Base-by-base conservation (phyloP, 2,797 vertebrate species). In the Coccyzus lansbergi region DNA sequence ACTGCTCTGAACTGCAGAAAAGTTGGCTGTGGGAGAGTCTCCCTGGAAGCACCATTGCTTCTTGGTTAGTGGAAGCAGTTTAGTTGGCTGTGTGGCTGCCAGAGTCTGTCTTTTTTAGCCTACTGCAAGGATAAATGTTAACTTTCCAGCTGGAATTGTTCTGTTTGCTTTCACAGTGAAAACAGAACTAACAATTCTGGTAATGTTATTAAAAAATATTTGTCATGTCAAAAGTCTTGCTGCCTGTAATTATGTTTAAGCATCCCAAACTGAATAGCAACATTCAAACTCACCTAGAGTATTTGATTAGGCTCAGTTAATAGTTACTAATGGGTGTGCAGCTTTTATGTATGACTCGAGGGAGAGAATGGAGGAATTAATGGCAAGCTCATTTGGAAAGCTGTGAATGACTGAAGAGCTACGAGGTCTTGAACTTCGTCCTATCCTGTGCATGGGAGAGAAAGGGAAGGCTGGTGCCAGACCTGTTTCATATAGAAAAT, bases 161-260 rank as follows among this genome's bases (percentile, higher is more conserved):
- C 40, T 94, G 91, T 96, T 97, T 96, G 90, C 94, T 97, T 97
- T 97, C 85, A 69, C 90, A 86, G 59, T 31, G 67, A 89, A 94
- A 95, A 95, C 80, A 96, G 94, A 96, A 96, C 93, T 96, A 97
- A 94, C 93, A 80, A 90, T 94, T 33, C 77, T 92, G 91, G 94
- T 95, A 91, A 95, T 94, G 83, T 95, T 97, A 95, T 97, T 97
- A 91, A 96, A 95, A 97, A 97, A 96, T 93, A 95, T 96, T 93
- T 94, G 90, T 97, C 92, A 92, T 97, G 95, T 97, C 93, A 95
- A 90, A 91, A 93, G 80, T 95, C 95, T 96, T 94, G 90, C 90
- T 93, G 96, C 92, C 94, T 96, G 79, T 97, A 97, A 97, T 96
- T 95, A 92, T 21, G 31, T 96, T 97, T 96, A 96, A 96, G 90